phyloP scores from a whole-genome alignment of 2,113 vertebrate genomes.

The Chelonoidis abingdonii region DNA sequence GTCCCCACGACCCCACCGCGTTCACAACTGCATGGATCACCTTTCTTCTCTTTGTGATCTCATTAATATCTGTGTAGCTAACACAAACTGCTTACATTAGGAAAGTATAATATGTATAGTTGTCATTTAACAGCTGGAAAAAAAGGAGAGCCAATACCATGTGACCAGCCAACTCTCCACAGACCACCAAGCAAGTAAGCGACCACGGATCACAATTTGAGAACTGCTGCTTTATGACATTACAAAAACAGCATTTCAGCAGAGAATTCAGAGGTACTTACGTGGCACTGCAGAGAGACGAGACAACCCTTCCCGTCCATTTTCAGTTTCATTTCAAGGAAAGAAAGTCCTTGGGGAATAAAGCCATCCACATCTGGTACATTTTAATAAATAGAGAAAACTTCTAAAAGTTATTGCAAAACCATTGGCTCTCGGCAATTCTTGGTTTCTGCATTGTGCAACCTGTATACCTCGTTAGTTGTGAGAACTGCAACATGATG shows the following conservation, averaged over 20 bases:
- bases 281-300: background rate
- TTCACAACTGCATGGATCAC: background rate
- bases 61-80: background rate
- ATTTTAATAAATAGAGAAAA: conserved; percentile 8
- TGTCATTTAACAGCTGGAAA: conserved; percentile 55
- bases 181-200: conserved; percentile 57
- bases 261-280: background rate
- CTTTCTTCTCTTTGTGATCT: background rate
- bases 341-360: background rate
- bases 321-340: background rate
- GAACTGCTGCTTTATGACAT: background rate
- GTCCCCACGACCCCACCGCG: background rate
- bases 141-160: conserved; percentile 21
- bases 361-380: conserved; percentile 17
- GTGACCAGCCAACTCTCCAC: background rate
- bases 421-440: conserved; percentile 23
- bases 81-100: background rate
- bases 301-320: background rate
- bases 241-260: conserved; percentile 1
- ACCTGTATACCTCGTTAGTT: conserved; percentile 35
- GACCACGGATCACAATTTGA: background rate
- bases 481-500: background rate
- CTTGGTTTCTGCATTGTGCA: background rate
- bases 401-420: conserved; percentile 60
- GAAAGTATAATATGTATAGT: conserved; percentile 21